These are phyloP conservation scores for Tichodroma muraria DNA, from an alignment of 2,113 vertebrate species.

Conservation along the genomic window DNA sequence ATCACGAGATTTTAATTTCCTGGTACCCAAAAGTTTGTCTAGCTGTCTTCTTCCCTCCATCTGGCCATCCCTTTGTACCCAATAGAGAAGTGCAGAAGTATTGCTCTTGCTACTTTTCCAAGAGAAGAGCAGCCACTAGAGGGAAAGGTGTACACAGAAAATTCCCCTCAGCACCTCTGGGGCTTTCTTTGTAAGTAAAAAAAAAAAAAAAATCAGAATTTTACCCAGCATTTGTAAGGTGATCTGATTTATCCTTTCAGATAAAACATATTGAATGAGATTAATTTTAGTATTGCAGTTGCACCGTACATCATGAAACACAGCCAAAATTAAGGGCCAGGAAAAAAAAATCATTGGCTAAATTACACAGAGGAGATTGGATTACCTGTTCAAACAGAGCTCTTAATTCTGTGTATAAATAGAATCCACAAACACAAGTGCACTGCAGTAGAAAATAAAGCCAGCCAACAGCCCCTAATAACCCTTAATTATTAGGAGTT, in stretches of 20 bases:
- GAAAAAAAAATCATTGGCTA: neutral
- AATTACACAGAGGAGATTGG: constrained; percentile 38
- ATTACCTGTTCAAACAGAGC: constrained; percentile 45
- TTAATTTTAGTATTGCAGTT: constrained; percentile 15
- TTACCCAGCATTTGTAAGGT: neutral
- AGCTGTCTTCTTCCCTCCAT: neutral
- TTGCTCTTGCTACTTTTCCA: neutral
- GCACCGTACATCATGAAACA: neutral
- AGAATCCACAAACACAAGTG: constrained; percentile 13
- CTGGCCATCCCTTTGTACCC: neutral
- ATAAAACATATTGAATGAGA: neutral
- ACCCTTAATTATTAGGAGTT: constrained; percentile 26
- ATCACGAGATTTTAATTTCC: neutral
- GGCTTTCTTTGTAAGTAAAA: neutral
- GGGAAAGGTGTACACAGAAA: neutral
- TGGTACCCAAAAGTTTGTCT: neutral
- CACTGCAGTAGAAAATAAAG: constrained; percentile 3
- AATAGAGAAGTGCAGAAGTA: neutral
- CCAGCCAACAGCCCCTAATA: constrained; percentile 5
- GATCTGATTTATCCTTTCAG: neutral
- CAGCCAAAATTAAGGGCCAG: neutral
- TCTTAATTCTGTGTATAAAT: constrained; percentile 27
- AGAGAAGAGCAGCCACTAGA: constrained; percentile 14
- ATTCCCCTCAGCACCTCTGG: neutral
- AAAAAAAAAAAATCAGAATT: neutral